Evolutionary conservation across 1,140 invertebrate species (phyloP), one percentile per base, ranked within the genome.

Genomic region (Micrasema longulum): DNA sequence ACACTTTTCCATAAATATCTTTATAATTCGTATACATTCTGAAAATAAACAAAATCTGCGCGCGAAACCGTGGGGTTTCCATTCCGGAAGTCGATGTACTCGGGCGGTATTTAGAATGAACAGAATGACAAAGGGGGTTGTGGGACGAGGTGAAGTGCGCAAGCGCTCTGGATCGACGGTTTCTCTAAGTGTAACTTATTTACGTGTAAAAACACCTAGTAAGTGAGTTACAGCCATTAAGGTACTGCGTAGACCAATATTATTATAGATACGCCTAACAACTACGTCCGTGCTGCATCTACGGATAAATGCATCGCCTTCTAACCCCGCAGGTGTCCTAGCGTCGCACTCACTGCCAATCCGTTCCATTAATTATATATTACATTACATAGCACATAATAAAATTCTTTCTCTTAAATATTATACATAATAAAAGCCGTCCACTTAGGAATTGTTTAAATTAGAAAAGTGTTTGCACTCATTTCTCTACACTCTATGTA

Each of bases 201-300:
- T 45, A 23, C 43, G 20, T 45, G 60, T 64, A 64, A 64, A 64
- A 47, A 71, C 63, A 71, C 52, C 57, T 71, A 65, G 50, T 66
- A 65, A 66, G 69, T 71, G 69, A 70, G 31, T 80, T 77, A 79
- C 80, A 80, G 79, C 80, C 80, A 78, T 72, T 77, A 78, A 83
- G 81, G 80, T 79, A 79, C 80, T 78, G 79, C 77, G 78, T 80
- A 79, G 78, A 79, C 76, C 77, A 78, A 78, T 76, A 78, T 71
- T 73, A 76, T 70, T 68, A 68, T 43, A 57, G 52, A 50, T 52
- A 57, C 26, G 55, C 77, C 77, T 76, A 73, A 76, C 78, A 75
- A 76, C 73, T 77, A 78, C 66, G 71, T 75, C 72, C 73, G 55
- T 23, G 62, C 71, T 70, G 77, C 71, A 74, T 76, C 69, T 65